Percentiles rank a stretch among this genome's conserved stretches.
These are phyloP conservation scores for Notechis scutatus DNA, from an alignment of 2,113 vertebrate species.

Conservation along the genomic window DNA sequence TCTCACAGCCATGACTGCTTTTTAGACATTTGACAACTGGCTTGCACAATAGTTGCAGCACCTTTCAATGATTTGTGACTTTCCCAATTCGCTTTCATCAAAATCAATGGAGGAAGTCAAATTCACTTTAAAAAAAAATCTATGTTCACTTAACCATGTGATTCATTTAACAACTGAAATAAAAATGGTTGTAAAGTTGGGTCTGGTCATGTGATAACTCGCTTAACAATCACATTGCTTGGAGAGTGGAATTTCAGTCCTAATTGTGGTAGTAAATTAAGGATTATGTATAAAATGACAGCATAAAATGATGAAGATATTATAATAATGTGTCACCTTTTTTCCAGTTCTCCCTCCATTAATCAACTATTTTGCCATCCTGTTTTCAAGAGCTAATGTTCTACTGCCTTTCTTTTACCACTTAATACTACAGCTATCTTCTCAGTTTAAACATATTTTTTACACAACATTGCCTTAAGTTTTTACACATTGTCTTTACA, in stretches of 20 bases:
- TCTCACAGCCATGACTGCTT: background rate
- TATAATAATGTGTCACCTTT: background rate
- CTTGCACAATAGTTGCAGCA: background rate
- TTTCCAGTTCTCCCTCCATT: background rate
- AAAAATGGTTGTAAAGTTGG: background rate
- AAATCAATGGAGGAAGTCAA: background rate
- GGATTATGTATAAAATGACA: background rate
- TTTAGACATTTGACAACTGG: background rate
- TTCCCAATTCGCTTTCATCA: background rate
- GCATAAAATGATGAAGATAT: background rate
- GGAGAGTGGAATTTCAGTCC: background rate
- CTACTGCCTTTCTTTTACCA: background rate
- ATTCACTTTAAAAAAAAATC: background rate
- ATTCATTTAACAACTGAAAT: background rate
- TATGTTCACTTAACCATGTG: background rate
- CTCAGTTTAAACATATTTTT: background rate
- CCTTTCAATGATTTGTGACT: background rate
- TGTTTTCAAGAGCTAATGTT: background rate
- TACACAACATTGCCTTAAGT: background rate
- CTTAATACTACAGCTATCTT: background rate
- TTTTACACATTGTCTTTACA: background rate
- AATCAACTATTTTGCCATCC: background rate
- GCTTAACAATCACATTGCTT: background rate
- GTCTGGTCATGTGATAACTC: background rate
- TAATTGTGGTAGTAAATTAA: background rate